phyloP scores from a whole-genome alignment of 2,888 invertebrate species.

The Drosophila planitibia region DNA sequence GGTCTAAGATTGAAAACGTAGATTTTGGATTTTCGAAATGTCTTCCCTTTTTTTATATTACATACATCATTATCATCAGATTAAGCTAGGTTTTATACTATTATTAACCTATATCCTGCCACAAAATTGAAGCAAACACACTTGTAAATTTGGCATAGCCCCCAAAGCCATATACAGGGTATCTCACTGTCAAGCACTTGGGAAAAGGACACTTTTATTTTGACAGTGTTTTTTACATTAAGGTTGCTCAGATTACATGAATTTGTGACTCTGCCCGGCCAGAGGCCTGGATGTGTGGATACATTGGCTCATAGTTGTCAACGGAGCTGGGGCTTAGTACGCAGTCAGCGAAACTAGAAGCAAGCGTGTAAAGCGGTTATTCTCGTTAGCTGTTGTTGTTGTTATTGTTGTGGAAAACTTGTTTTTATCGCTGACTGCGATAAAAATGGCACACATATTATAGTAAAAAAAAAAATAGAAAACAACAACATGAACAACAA shows the following conservation, averaged over 20 bases:
- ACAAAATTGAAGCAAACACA: background rate
- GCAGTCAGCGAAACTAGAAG: constrained; percentile 51
- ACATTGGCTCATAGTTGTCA: constrained; percentile 46
- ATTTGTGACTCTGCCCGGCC: constrained; percentile 13
- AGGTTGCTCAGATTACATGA: constrained; percentile 52
- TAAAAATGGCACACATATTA: constrained; percentile 70
- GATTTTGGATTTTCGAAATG: background rate
- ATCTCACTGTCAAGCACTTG: background rate
- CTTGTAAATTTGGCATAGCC: background rate
- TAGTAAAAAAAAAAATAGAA: constrained; percentile 17
- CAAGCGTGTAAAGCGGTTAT: constrained; percentile 64
- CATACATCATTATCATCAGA: background rate
- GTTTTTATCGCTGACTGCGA: constrained; percentile 69
- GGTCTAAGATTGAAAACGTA: background rate
- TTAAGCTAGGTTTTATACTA: background rate
- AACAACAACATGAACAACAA: constrained; percentile 9
- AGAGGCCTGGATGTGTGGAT: constrained; percentile 26
- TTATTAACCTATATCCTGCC: background rate
- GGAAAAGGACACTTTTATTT: background rate
- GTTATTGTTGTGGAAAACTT: constrained; percentile 61
- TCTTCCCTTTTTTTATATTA: background rate
- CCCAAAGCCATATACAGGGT: background rate
- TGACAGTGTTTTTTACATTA: constrained; percentile 13
- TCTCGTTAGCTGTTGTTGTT: constrained; percentile 69
- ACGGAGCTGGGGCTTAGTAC: constrained; percentile 29